These are phyloP conservation scores for Diprion similis DNA, from an alignment of 1,140 invertebrate species.

Conservation along the genomic window DNA sequence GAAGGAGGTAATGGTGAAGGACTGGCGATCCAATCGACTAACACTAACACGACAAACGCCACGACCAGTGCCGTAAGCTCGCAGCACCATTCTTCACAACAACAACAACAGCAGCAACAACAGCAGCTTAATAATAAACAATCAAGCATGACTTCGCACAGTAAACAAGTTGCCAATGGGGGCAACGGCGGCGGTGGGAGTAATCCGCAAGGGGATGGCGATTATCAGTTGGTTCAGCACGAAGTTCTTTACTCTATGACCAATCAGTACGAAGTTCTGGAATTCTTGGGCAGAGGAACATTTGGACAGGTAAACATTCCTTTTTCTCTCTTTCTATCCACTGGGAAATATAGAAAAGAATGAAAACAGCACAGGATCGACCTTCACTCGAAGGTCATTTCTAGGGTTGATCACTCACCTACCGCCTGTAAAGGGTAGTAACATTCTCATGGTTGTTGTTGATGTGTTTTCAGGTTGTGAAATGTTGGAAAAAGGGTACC, in stretches of 20 bases:
- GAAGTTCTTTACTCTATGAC: constrained; percentile 96
- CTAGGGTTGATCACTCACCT: neutral
- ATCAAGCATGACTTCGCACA: constrained; percentile 80
- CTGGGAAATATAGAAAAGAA: no score
- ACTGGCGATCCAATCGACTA: constrained; percentile 52
- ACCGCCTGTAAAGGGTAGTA: constrained; percentile 10
- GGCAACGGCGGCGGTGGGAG: constrained; percentile 65
- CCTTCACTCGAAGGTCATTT: neutral
- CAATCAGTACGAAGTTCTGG: constrained; percentile 95
- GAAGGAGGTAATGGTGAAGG: constrained; percentile 68
- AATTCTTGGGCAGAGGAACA: constrained; percentile 97
- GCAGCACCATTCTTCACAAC: constrained; percentile 49
- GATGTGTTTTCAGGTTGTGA: constrained; percentile 79
- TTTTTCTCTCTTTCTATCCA: neutral
- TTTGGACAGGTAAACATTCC: constrained; percentile 83
- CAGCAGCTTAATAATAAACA: constrained; percentile 44
- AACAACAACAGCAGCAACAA: constrained; percentile 36
- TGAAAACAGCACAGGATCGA: no score
- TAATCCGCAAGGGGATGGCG: constrained; percentile 87
- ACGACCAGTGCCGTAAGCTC: constrained; percentile 52
- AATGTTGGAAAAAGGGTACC: constrained; percentile 99
- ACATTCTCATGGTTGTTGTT: constrained; percentile 14
- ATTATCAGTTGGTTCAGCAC: constrained; percentile 98
- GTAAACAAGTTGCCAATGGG: constrained; percentile 66
- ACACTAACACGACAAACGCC: constrained; percentile 43